A percentile compares a stretch with the other conserved stretches of the same genome.
These are phyloP conservation scores for Macrosoma leucophasiata DNA, from an alignment of 2,888 invertebrate species.

Conservation along the genomic window DNA sequence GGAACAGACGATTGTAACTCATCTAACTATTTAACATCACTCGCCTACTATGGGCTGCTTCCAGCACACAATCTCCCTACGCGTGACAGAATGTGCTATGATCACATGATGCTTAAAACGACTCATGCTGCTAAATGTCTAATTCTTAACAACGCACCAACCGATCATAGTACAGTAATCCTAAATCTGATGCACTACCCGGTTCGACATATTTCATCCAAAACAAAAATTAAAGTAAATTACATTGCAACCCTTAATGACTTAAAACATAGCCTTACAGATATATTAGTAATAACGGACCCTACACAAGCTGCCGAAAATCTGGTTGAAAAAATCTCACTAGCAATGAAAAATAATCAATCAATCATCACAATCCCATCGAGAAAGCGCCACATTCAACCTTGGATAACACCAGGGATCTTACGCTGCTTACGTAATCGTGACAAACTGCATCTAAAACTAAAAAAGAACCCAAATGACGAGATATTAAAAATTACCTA, in stretches of 20 bases:
- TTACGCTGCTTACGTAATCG: conserved; percentile 1
- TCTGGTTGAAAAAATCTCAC: neutral
- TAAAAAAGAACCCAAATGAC: neutral
- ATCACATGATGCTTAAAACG: conserved; percentile 22
- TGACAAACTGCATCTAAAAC: conserved; percentile 3
- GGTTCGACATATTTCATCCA: no score
- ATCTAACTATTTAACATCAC: conserved; percentile 21
- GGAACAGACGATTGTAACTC: conserved; percentile 20
- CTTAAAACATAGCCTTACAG: no score
- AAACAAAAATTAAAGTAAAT: no score
- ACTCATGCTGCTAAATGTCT: neutral
- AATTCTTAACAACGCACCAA: conserved; percentile 4
- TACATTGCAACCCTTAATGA: neutral
- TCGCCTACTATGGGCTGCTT: conserved; percentile 22
- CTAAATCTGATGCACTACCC: no score
- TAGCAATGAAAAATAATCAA: neutral
- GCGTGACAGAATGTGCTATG: conserved; percentile 22
- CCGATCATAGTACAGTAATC: conserved; percentile 8
- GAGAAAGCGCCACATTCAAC: neutral
- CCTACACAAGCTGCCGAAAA: neutral
- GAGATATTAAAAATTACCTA: conserved; percentile 4
- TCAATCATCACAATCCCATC: neutral
- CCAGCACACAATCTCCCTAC: conserved; percentile 27
- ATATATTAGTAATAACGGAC: neutral
- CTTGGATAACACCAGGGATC: neutral